Evolutionary conservation across 2,113 vertebrate species (phyloP).

Genomic region (Corythoichthys intestinalis): DNA sequence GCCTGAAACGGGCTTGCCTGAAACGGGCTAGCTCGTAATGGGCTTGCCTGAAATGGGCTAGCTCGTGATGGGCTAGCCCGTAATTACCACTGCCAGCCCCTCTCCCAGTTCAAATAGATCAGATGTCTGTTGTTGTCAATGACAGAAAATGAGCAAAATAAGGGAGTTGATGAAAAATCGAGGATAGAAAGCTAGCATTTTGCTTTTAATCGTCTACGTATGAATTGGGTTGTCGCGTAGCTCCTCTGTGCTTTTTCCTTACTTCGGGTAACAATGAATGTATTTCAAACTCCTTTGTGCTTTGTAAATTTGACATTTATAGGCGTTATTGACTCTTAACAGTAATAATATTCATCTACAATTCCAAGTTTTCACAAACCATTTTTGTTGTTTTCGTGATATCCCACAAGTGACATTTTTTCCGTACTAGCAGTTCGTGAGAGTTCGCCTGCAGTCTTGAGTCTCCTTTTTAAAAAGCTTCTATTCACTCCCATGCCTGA

Average conservation of each 20-base stretch:
- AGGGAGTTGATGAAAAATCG: no score
- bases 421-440: constrained; percentile 41
- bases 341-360: constrained; percentile 29
- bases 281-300: constrained; percentile 42
- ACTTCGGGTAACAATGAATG: constrained; percentile 54
- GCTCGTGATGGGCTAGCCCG: no score
- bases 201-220: background rate
- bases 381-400: background rate
- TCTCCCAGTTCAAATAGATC: no score
- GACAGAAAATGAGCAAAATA: no score
- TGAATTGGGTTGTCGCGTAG: constrained; percentile 16
- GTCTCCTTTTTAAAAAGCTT: constrained; percentile 12
- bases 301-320: constrained; percentile 43
- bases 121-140: no score
- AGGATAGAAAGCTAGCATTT: no score
- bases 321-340: constrained; percentile 25
- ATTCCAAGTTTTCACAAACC: constrained; percentile 8
- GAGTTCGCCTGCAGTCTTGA: constrained; percentile 10
- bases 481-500: constrained; percentile 15
- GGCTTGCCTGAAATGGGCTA: no score
- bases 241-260: constrained; percentile 43
- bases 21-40: no score
- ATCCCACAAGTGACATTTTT: constrained; percentile 16
- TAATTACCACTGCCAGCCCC: no score
- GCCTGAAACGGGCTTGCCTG: no score